Percentiles rank a stretch among this genome's conserved stretches.
phyloP scores from a whole-genome alignment of 2,113 vertebrate genomes.

The Tylochromis polylepis region DNA sequence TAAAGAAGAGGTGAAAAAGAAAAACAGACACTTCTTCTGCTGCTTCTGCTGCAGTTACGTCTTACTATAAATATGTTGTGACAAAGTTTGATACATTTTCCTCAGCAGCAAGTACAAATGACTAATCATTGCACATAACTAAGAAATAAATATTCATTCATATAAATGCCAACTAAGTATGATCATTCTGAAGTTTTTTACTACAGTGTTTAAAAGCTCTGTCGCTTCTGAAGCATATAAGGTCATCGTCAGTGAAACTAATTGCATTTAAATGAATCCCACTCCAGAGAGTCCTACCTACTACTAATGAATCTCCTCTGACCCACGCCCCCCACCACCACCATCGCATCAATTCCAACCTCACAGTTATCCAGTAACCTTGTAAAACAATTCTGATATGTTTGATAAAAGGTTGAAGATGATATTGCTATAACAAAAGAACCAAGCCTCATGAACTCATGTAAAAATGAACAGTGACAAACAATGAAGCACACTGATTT shows the following conservation, averaged over 20 bases:
- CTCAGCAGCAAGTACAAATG: background rate
- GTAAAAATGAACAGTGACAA: background rate
- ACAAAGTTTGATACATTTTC: background rate
- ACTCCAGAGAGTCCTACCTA: background rate
- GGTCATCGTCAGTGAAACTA: background rate
- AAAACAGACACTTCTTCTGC: background rate
- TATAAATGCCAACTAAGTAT: background rate
- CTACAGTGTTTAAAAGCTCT: background rate
- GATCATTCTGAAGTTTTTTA: background rate
- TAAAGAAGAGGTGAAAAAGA: background rate
- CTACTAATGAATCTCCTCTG: background rate
- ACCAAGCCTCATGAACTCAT: accelerated
- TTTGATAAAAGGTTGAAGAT: background rate
- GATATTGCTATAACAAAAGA: background rate
- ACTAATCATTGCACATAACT: background rate
- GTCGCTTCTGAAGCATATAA: background rate
- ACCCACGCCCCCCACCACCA: background rate
- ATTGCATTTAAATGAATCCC: background rate
- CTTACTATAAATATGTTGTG: background rate
- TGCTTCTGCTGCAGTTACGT: background rate
- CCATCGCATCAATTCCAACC: background rate
- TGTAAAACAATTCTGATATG: background rate
- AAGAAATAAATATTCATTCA: background rate
- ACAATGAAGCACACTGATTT: background rate
- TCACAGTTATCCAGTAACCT: background rate